Conservation (phyloP, 2,113 vertebrate species). For the Pseudolaguvia tuberculata region DNA sequence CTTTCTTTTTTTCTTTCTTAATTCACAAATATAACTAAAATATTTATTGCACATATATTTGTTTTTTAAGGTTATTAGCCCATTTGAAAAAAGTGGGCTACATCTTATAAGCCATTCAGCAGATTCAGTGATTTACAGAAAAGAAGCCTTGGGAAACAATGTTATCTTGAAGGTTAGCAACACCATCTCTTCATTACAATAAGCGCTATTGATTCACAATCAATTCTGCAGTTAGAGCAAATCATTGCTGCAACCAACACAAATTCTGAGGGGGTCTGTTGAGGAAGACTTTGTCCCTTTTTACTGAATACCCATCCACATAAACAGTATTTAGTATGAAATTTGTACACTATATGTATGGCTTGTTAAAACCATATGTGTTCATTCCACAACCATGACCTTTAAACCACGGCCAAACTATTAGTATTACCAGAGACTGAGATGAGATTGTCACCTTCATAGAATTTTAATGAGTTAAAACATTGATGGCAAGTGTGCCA, state of each 20-base stretch:
- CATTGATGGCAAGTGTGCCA: too few relatives aligned
- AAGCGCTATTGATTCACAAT: background rate
- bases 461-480: too few relatives aligned
- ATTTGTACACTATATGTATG: background rate
- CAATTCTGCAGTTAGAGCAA: background rate
- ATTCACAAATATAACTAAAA: too few relatives aligned
- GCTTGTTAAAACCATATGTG: background rate
- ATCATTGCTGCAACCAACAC: too few relatives aligned
- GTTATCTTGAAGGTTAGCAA: constrained; percentile 31
- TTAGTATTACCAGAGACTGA: background rate
- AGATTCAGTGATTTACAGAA: constrained; percentile 28
- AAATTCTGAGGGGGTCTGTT: background rate
- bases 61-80: constrained; percentile 37
- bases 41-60: too few relatives aligned
- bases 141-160: constrained; percentile 25
- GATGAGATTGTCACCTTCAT: background rate
- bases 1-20: too few relatives aligned
- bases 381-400: background rate
- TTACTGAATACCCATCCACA: background rate
- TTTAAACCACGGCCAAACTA: too few relatives aligned
- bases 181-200: too few relatives aligned
- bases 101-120: background rate
- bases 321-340: background rate
- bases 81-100: constrained; percentile 21
- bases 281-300: too few relatives aligned